Evolutionary conservation across 2,888 invertebrate genomes (phyloP).

Genomic region (Neocrepidodera transversa): DNA sequence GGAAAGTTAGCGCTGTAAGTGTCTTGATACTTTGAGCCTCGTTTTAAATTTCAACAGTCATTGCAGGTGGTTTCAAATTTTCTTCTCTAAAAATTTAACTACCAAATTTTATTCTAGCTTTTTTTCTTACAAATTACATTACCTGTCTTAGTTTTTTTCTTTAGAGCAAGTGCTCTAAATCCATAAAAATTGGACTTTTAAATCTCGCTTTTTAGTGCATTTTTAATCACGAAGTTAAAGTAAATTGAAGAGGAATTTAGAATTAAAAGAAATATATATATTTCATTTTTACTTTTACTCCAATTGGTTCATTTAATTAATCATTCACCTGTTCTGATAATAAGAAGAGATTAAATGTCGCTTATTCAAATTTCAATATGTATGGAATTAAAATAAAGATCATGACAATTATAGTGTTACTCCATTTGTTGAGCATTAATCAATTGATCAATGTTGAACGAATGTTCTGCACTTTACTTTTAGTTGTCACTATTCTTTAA

Average conservation of each 20-base stretch:
- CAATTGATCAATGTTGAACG: slow-evolving; percentile 43
- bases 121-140: background rate
- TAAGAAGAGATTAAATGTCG: slow-evolving; percentile 41
- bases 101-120: background rate
- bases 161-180: too few relatives aligned
- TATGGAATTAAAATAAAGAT: slow-evolving; percentile 52
- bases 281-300: too few relatives aligned
- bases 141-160: too few relatives aligned
- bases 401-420: slow-evolving; percentile 63
- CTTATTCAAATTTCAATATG: slow-evolving; percentile 35
- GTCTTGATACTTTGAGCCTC: slow-evolving; percentile 55
- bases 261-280: too few relatives aligned
- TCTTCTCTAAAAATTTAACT: background rate
- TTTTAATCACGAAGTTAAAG: too few relatives aligned
- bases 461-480: slow-evolving; percentile 48
- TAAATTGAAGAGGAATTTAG: too few relatives aligned
- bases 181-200: too few relatives aligned
- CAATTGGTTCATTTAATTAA: too few relatives aligned
- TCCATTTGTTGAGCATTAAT: slow-evolving; percentile 47
- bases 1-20: slow-evolving; percentile 95
- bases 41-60: slow-evolving; percentile 44
- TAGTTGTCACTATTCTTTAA: slow-evolving; percentile 42
- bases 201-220: too few relatives aligned
- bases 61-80: slow-evolving; percentile 26
- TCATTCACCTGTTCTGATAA: slow-evolving; percentile 37